Evolutionary conservation across 2,113 vertebrate genomes (phyloP).

Genomic region (Petrocephalus zakoni): DNA sequence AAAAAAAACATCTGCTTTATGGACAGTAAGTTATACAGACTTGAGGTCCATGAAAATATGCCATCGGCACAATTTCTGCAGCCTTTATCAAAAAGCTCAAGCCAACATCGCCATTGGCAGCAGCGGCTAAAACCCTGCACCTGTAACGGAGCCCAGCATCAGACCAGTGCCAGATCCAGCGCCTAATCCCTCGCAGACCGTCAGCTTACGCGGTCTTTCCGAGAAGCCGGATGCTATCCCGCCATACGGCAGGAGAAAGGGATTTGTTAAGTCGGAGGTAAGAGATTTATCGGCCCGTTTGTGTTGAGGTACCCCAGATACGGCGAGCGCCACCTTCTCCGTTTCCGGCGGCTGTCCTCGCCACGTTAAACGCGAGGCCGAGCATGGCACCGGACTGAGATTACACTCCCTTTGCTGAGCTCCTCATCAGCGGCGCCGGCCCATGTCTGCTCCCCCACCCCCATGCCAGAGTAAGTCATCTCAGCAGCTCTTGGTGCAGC

Average conservation of each 20-base stretch:
- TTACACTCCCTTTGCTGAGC: not conserved
- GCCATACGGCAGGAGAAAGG: not conserved
- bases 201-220: not conserved
- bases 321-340: not conserved
- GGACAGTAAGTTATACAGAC: not conserved
- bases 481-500: slow-evolving; percentile 53
- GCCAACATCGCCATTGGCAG: not conserved
- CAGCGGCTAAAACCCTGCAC: not conserved
- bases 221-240: not conserved
- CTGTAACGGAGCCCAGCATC: not conserved
- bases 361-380: not conserved
- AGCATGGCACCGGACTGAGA: not conserved
- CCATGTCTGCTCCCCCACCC: slow-evolving; percentile 10
- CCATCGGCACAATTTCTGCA: not conserved
- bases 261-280: slow-evolving; percentile 11
- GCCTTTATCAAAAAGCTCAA: not conserved
- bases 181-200: not conserved
- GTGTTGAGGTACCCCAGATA: not conserved
- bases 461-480: slow-evolving; percentile 40
- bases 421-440: slow-evolving; percentile 7
- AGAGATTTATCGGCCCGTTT: not conserved
- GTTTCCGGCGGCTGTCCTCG: not conserved
- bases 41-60: not conserved
- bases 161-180: not conserved
- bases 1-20: not conserved